Evolutionary conservation across 2,113 vertebrate genomes (phyloP).

Genomic region (Machaerirhynchus nigripectus): DNA sequence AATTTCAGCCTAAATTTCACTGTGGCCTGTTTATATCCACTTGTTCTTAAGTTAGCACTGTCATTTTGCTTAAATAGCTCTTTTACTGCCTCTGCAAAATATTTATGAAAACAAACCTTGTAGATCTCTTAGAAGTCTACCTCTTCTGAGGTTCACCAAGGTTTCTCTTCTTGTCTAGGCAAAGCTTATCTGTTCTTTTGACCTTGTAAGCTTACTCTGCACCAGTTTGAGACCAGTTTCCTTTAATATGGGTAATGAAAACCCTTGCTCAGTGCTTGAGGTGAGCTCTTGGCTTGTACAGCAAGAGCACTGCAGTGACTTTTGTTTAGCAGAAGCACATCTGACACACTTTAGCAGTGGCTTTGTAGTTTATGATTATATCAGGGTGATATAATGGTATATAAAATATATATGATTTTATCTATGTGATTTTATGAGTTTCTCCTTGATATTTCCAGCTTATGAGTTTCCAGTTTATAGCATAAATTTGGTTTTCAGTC

Average conservation of each 20-base stretch:
- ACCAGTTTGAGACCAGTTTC: neutral
- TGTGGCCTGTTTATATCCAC: constrained; percentile 18
- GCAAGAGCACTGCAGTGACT: neutral
- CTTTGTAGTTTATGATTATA: neutral
- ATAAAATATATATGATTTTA: neutral
- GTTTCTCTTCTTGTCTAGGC: neutral
- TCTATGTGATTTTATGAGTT: neutral
- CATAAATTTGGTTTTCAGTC: neutral
- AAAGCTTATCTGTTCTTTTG: neutral
- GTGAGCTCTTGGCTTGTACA: neutral
- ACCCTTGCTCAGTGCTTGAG: neutral
- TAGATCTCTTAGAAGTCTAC: neutral
- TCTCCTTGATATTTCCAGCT: neutral
- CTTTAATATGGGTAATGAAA: neutral
- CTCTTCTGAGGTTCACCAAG: neutral
- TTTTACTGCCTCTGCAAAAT: neutral
- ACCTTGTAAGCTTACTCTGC: neutral
- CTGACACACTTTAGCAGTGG: neutral
- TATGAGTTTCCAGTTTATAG: neutral
- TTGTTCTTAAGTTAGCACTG: constrained; percentile 8
- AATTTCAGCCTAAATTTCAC: neutral
- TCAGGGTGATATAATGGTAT: neutral
- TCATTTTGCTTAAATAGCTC: neutral
- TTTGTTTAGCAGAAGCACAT: neutral
- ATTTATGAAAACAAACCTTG: neutral